phyloP scores from a whole-genome alignment of 2,113 vertebrate species.

The Pleuronectes platessa region DNA sequence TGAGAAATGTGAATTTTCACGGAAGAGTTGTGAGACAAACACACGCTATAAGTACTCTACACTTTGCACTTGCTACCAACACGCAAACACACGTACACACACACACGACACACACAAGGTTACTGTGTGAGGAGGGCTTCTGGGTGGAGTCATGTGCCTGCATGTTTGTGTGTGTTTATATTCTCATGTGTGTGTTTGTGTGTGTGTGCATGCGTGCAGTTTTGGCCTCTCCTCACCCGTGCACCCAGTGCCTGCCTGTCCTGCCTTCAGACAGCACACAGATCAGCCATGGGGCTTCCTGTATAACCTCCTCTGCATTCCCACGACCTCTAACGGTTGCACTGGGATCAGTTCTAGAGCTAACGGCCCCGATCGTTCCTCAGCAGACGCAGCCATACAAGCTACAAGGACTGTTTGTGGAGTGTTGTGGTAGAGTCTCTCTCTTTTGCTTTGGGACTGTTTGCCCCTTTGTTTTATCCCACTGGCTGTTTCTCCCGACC shows the following conservation, averaged over 20 bases:
- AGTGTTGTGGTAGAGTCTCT: conserved; percentile 17
- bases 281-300: conserved; percentile 75
- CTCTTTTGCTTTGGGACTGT: conserved; percentile 21
- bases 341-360: conserved; percentile 67
- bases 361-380: conserved; percentile 65
- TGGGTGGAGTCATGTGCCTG: conserved; percentile 63
- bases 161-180: conserved; percentile 64
- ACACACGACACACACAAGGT: conserved; percentile 28
- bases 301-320: conserved; percentile 66
- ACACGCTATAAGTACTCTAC: conserved; percentile 59
- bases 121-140: conserved; percentile 70
- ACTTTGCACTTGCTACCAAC: conserved; percentile 55
- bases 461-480: conserved; percentile 6
- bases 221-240: conserved; percentile 72
- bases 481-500: conserved; percentile 14
- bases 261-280: conserved; percentile 81
- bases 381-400: conserved; percentile 67
- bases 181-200: conserved; percentile 29
- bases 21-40: conserved; percentile 44
- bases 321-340: conserved; percentile 47
- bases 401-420: conserved; percentile 63
- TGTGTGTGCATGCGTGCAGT: conserved; percentile 51
- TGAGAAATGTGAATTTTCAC: conserved; percentile 58
- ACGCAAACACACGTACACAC: conserved; percentile 49
- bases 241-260: conserved; percentile 82